These are phyloP conservation scores for Salvator merianae DNA, from an alignment of 2,113 vertebrate species.

Conservation along the genomic window DNA sequence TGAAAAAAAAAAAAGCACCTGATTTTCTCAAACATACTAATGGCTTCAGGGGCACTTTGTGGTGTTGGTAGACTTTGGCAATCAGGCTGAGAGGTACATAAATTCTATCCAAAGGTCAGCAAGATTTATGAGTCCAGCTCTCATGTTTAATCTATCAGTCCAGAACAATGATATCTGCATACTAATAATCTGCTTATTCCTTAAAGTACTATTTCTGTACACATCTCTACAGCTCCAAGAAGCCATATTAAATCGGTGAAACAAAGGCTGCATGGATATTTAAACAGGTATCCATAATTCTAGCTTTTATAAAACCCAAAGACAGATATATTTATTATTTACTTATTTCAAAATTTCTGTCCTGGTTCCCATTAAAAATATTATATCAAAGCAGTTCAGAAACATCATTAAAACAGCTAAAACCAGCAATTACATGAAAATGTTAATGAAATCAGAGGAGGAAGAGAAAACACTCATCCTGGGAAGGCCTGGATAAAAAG, in stretches of 20 bases:
- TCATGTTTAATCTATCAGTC: neutral
- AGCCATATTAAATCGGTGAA: constrained; percentile 30
- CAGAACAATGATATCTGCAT: neutral
- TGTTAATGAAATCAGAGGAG: too few relatives aligned
- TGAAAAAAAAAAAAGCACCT: neutral
- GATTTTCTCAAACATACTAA: neutral
- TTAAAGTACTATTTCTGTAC: constrained; percentile 2
- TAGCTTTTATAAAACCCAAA: constrained; percentile 53
- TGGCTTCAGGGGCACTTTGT: neutral
- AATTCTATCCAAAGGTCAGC: neutral
- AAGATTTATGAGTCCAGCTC: neutral
- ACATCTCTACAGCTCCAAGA: neutral
- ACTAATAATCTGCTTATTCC: constrained; percentile 21
- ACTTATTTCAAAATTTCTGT: too few relatives aligned
- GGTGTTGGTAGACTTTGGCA: neutral
- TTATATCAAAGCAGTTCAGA: too few relatives aligned
- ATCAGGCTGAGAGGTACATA: neutral
- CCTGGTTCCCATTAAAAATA: too few relatives aligned
- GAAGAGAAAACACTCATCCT: too few relatives aligned
- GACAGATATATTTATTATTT: neutral
- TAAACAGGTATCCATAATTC: constrained; percentile 49
- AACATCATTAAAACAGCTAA: too few relatives aligned
- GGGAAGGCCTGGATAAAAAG: too few relatives aligned
- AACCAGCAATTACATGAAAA: too few relatives aligned
- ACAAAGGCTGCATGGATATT: constrained; percentile 43